A percentile compares a stretch with the other conserved stretches of the same genome.
phyloP scores from a whole-genome alignment of 53 echinoderm and acorn worm genomes.

The Stichopus horrens region DNA sequence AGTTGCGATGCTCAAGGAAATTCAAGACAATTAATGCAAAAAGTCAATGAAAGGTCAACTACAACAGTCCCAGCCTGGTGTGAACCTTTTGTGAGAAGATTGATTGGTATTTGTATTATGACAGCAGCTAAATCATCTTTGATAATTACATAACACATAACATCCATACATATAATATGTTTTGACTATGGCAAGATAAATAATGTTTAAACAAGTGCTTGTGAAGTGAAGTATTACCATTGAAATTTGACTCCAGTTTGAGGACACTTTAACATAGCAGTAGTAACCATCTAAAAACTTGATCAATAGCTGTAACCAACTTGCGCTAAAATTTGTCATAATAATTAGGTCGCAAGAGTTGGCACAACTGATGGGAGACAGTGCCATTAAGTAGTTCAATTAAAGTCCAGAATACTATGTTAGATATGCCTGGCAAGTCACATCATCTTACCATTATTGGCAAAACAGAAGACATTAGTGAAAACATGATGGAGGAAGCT shows the following conservation, averaged over 20 bases:
- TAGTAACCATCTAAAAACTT: neutral
- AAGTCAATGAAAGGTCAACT: too few relatives aligned
- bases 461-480: neutral
- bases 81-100: too few relatives aligned
- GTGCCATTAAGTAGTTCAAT: neutral
- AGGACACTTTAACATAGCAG: neutral
- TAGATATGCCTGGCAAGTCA: neutral
- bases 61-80: too few relatives aligned
- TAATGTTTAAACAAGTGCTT: too few relatives aligned
- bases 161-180: neutral
- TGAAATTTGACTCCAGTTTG: neutral
- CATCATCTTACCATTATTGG: neutral
- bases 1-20: too few relatives aligned
- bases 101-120: too few relatives aligned
- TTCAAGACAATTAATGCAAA: too few relatives aligned
- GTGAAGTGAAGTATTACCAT: neutral
- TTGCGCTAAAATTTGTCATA: neutral
- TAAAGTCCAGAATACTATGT: neutral
- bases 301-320: neutral
- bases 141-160: neutral
- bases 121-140: too few relatives aligned
- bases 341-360: neutral
- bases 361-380: too few relatives aligned
- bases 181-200: neutral
- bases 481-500: neutral